Base-by-base conservation (phyloP, 1,140 invertebrate species). In the Drosophila tani region DNA sequence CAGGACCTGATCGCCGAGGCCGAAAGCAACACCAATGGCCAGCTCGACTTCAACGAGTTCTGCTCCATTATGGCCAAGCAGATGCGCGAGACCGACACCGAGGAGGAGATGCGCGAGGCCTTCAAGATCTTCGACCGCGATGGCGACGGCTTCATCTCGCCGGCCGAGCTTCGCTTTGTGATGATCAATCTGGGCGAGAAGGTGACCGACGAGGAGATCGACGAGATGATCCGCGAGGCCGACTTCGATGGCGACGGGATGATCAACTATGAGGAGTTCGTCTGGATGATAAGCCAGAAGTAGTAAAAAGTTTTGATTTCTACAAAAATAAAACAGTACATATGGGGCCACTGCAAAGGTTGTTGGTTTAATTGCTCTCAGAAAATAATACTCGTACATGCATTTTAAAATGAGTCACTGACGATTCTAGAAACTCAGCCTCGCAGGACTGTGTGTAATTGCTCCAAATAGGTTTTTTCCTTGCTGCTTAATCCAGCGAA, bases 201-300 rank as follows among this genome's bases (percentile, higher is more conserved):
- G 38, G 45, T 87, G 1, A 88, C 81, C 29, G 84, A 87, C 14
- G 84, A 87, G 45, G 84, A 87, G 41, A 87, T 87, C 5, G 85
- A 88, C 7, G 84, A 87, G 11, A 87, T 87, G 84, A 87, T 87
- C 41, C 98, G 97, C 50, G 99, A 98, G 93, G 98, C 97, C 17
- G 98, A 99, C 94, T 93, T 97, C 0, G 97, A 98, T 93, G 97
- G 97, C 0, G 98, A 99, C 91, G 97, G 97, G 81, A 96, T 96
- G 95, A 96, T 97, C 81, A 97, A 97, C 93, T 97, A 97, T 92
- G 96, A 96, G 94, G 91, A 95, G 95, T 91, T 91, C 38, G 84
- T 91, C 8, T 82, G 70, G 46, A 88, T 91, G 73, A 90, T 90
- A 11, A 68, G 62, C 24, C 82, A 86, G 17, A 87, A 80, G 45